Base-by-base conservation (phyloP, 2,888 invertebrate species). In the Nyleta sp. region DNA sequence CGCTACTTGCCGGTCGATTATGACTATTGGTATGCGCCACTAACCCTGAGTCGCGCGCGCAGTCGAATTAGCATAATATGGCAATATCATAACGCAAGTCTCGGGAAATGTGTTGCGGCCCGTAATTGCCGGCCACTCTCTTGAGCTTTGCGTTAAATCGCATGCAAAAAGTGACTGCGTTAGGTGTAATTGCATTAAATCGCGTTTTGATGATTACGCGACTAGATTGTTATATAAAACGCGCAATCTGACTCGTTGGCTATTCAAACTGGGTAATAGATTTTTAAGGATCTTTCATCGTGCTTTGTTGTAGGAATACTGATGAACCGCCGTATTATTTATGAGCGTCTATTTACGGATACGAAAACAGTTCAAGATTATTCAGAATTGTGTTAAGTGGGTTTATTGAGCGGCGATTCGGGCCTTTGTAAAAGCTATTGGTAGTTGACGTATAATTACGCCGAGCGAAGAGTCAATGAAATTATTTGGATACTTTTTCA, bases 51-150 rank as follows among this genome's bases (percentile, higher is more conserved):
- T 85, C 80, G 81, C 80, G 77, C 81, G 13, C 20, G 77, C n/a
- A n/a, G 80, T 80, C 83, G 84, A 87, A 88, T 89, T 88, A 88
- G 87, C 88, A 88, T 88, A 89, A 88, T 88, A 87, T 84, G 85
- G 86, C 86, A 81, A 89, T 89, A 88, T 87, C 86, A 84, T 86
- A 87, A 85, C 84, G 82, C 78, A 81, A 82, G 82, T 82, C 76
- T 80, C 65, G 83, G 83, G 83, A 84, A 83, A 82, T 84, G 72
- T 50, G 35, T 70, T 70, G 75, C 70, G 33, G 65, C 53, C 53
- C 44, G 67, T 64, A 80, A 73, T 80, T 78, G 72, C 67, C 64
- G 50, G 35, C 44, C 57, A 55, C 68, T 70, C 83, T 80, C 83
- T 76, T 80, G 81, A 84, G 84, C 79, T 79, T 82, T 67, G 57